Evolutionary conservation across 1,140 invertebrate species (phyloP), one percentile per base, ranked within the genome.

Genomic region (Pseudomyrmex cubaensis): DNA sequence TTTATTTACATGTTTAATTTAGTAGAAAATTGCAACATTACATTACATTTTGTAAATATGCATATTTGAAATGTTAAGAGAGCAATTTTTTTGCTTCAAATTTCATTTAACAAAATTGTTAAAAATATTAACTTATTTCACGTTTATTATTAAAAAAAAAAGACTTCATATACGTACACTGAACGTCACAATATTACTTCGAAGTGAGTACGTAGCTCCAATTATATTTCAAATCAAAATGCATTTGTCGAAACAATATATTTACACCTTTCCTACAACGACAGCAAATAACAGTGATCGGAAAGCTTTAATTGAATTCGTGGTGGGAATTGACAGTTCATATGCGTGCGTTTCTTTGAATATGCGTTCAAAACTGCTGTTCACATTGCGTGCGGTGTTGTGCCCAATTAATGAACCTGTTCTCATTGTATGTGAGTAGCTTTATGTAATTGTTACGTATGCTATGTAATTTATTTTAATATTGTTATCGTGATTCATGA

Each of bases 351-450:
- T 76, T 76, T 76, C 59, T 52, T 64, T 63, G 73, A 69, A 69
- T 73, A 74, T 56, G 54, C 50, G 56, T 17, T 64, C 35, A 20
- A 17, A 12, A 62, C 46, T 66, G 46, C 5, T 56, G 59, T 78
- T 77, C 82, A 61, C 80, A 44, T 87, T 75, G 73, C 63, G 66
- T 64, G 72, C 57, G 22, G 22, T 74, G 73, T 67, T 84, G 84
- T 69, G 63, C 64, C 66, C 77, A 88, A 86, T 87, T 75, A 88
- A 78, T 73, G 76, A 10, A 74, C 61, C 70, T 57, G 52, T 52
- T 22, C 25, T 52, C 66, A 56, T 88, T 75, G 75, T 70, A 82
- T 50, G 69, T 76, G 54, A 73, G 77, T 85, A 73, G 66, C 76
- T 87, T 84, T 63, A 88, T 35, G 35, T 35, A 35, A 35, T 82